These are phyloP conservation scores for Lissocephala sabroskyi DNA, from an alignment of 2,888 invertebrate species.

Conservation along the genomic window DNA sequence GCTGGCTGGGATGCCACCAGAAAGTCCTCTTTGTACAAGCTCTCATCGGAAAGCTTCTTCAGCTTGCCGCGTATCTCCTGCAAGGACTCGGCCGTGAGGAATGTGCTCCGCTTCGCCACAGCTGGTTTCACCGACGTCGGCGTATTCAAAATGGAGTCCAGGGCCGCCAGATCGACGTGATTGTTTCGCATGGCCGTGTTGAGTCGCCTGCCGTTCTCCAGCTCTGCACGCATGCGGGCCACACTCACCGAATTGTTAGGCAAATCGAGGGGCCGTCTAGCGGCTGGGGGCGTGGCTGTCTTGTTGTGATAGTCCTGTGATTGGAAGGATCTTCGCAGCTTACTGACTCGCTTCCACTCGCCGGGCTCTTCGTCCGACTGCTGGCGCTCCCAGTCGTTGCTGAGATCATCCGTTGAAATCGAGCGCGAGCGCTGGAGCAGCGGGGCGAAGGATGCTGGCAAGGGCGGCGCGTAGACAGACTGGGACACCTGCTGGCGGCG, in stretches of 20 bases:
- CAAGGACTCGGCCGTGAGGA: slow-evolving; percentile 77
- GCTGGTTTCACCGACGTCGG: slow-evolving; percentile 32
- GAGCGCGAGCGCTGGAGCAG: slow-evolving; percentile 68
- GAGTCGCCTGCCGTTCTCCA: slow-evolving; percentile 75
- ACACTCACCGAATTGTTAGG: slow-evolving; percentile 75
- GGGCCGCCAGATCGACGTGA: slow-evolving; percentile 74
- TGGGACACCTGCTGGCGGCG: slow-evolving; percentile 62
- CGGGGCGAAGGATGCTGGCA: slow-evolving; percentile 16
- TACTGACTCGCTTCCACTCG: slow-evolving; percentile 80
- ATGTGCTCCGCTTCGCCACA: slow-evolving; percentile 59
- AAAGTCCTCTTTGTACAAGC: slow-evolving; percentile 72
- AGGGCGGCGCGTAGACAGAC: slow-evolving; percentile 46
- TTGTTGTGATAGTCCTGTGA: slow-evolving; percentile 74
- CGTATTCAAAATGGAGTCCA: slow-evolving; percentile 73
- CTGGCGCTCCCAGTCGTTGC: slow-evolving; percentile 65
- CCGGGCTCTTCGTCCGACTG: slow-evolving; percentile 74
- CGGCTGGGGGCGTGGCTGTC: slow-evolving; percentile 4
- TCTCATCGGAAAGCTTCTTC: slow-evolving; percentile 74
- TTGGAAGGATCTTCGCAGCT: slow-evolving; percentile 78
- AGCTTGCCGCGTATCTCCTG: slow-evolving; percentile 76
- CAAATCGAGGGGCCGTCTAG: slow-evolving; percentile 66
- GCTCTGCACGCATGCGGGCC: slow-evolving; percentile 74
- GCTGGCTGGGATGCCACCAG: slow-evolving; percentile 25
- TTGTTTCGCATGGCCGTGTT: slow-evolving; percentile 75
- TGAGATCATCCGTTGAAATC: slow-evolving; percentile 74